Percentiles rank a stretch among this genome's conserved stretches.
Conservation (phyloP, 2,113 vertebrate genomes). For the Calidris pugnax region DNA sequence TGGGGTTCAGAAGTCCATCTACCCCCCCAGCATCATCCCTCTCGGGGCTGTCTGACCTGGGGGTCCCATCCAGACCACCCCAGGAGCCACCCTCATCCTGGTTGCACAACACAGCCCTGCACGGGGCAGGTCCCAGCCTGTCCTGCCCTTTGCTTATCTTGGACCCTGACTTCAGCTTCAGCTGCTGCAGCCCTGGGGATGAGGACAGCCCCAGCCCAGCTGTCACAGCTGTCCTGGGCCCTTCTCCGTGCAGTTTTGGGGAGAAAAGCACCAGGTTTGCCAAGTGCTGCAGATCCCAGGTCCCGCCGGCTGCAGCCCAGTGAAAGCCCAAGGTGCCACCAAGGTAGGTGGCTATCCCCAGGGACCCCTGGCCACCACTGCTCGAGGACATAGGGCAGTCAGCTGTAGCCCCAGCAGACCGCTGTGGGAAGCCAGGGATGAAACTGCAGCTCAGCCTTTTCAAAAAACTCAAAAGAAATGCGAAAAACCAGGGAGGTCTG, state of each 20-base stretch:
- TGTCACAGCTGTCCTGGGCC: neutral
- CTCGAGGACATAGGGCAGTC: fast-evolving
- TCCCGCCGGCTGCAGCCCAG: neutral
- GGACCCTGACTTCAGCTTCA: neutral
- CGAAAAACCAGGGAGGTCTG: neutral
- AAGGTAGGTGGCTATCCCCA: fast-evolving
- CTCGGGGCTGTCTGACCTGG: neutral
- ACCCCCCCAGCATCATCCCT: neutral
- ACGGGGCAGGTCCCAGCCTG: neutral
- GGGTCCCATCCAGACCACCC: neutral
- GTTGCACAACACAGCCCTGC: fast-evolving
- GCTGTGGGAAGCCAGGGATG: neutral
- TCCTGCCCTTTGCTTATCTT: neutral
- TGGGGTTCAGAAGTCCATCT: neutral
- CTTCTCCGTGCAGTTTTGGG: neutral
- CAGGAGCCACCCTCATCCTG: fast-evolving
- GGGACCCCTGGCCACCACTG: neutral
- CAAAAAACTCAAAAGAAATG: neutral
- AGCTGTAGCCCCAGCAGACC: neutral
- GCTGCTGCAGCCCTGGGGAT: neutral
- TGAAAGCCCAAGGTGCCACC: neutral
- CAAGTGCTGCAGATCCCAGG: neutral
- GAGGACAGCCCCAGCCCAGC: neutral
- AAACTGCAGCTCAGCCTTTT: neutral
- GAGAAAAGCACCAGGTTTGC: neutral